Conservation (phyloP, 2,888 invertebrate genomes). For the Hirudinaria manillensis region DNA sequence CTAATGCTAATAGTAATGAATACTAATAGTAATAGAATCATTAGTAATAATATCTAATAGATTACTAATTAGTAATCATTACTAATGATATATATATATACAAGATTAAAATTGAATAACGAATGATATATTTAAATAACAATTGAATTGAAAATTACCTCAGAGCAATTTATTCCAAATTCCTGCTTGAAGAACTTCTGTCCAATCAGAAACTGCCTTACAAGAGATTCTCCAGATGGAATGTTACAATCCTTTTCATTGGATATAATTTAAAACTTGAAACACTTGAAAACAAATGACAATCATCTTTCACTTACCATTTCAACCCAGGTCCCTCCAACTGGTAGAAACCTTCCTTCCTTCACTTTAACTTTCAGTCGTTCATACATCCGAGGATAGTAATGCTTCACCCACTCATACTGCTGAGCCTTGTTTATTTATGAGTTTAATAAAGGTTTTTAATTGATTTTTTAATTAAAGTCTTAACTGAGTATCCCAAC, state of each 20-base stretch:
- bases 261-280: background rate
- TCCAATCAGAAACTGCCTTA: constrained; percentile 58
- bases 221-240: constrained; percentile 57
- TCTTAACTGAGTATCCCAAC: too few relatives aligned
- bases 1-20: too few relatives aligned
- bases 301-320: constrained; percentile 50
- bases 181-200: constrained; percentile 56
- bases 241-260: constrained; percentile 48
- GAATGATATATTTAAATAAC: background rate
- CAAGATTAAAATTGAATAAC: background rate
- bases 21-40: too few relatives aligned
- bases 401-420: constrained; percentile 56
- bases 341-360: constrained; percentile 55
- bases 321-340: constrained; percentile 59
- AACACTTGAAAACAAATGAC: background rate
- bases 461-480: background rate
- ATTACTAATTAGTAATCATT: too few relatives aligned
- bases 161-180: constrained; percentile 55
- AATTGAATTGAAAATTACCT: constrained; percentile 43
- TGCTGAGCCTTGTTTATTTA: constrained; percentile 55
- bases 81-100: too few relatives aligned
- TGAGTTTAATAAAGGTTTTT: background rate
- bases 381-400: constrained; percentile 55
- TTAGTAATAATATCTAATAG: too few relatives aligned
- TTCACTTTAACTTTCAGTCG: constrained; percentile 51